A percentile compares a stretch with the other conserved stretches of the same genome.
Conservation (phyloP, 2,113 vertebrate species). For the Morphnarchus princeps region DNA sequence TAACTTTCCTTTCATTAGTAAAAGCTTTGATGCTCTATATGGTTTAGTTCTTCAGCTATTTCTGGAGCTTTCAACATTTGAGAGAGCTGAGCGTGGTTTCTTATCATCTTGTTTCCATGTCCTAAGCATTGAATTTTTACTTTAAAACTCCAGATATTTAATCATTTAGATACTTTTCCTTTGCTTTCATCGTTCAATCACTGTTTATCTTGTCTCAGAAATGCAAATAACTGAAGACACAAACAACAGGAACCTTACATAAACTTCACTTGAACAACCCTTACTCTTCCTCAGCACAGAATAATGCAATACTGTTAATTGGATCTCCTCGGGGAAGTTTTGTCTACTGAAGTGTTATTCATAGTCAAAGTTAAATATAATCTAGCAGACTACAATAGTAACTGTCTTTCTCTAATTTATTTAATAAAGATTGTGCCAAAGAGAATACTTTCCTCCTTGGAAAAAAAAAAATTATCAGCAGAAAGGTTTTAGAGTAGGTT, state of each 20-base stretch:
- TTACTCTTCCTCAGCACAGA: background rate
- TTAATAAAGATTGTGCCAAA: background rate
- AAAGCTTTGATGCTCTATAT: slow-evolving; percentile 11
- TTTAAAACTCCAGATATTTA: background rate
- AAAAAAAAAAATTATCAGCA: background rate
- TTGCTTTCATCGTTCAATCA: background rate
- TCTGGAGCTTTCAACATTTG: background rate
- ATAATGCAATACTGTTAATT: background rate
- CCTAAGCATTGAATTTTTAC: background rate
- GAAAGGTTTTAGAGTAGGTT: background rate
- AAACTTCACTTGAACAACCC: background rate
- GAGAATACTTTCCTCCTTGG: background rate
- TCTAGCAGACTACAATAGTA: background rate
- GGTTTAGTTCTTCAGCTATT: slow-evolving; percentile 36
- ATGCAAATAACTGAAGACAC: background rate
- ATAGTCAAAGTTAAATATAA: slow-evolving; percentile 53
- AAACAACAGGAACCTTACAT: background rate
- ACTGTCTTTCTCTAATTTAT: slow-evolving; percentile 13
- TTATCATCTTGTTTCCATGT: background rate
- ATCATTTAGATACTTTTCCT: background rate
- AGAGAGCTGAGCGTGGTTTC: background rate
- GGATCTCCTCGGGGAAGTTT: slow-evolving; percentile 29
- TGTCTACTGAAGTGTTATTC: slow-evolving; percentile 34
- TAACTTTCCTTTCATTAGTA: slow-evolving; percentile 34
- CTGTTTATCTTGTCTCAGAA: background rate